Conservation (phyloP, 2,888 invertebrate genomes). For the Andrena bucephala region DNA sequence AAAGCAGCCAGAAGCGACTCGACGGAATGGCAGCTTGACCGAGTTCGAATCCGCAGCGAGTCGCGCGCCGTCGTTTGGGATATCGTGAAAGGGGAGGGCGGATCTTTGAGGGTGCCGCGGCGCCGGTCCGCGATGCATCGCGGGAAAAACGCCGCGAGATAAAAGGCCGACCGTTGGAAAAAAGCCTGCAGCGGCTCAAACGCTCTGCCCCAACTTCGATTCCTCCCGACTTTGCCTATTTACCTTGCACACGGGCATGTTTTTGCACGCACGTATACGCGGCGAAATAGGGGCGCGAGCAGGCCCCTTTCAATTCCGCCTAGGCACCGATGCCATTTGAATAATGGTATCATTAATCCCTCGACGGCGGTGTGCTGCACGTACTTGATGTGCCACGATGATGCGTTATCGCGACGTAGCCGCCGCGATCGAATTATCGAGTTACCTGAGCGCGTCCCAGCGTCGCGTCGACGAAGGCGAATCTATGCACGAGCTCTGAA, state of each 20-base stretch:
- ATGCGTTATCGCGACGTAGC: not conserved
- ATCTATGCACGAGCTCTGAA: not conserved
- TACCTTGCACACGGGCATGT: conserved; percentile 27
- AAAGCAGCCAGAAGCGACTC: conserved; percentile 51
- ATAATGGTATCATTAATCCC: conserved; percentile 63
- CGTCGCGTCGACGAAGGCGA: not conserved
- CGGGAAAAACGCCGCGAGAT: conserved; percentile 38
- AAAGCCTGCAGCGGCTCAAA: conserved; percentile 24
- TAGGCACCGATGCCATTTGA: conserved; percentile 46
- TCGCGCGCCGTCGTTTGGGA: conserved; percentile 21
- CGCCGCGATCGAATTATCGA: conserved; percentile 44
- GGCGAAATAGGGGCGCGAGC: conserved; percentile 14
- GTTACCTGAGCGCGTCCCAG: conserved; percentile 9
- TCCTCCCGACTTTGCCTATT: conserved; percentile 36
- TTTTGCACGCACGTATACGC: conserved; percentile 24
- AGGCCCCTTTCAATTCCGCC: conserved; percentile 40
- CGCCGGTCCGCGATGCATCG: conserved; percentile 17
- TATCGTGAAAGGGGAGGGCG: conserved; percentile 32
- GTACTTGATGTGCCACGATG: conserved; percentile 22
- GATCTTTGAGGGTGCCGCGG: conserved; percentile 45
- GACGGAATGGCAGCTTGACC: conserved; percentile 69
- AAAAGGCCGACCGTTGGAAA: conserved; percentile 28
- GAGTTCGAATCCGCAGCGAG: conserved; percentile 55
- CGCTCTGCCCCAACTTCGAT: conserved; percentile 12
- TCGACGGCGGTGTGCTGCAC: conserved; percentile 21